phyloP scores from a whole-genome alignment of 2,888 invertebrate genomes.

The Lithophane semibrunnea region DNA sequence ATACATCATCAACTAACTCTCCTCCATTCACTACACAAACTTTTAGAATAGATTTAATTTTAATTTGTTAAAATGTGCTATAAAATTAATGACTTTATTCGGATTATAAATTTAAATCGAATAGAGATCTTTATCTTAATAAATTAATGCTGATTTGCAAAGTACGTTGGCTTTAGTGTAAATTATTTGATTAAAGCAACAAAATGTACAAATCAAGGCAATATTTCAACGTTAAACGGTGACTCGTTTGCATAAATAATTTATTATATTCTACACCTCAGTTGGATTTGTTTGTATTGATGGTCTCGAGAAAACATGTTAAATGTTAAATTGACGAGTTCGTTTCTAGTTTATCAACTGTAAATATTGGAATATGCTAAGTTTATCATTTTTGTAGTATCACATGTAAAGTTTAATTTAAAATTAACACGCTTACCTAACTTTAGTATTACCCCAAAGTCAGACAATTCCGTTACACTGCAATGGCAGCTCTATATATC shows the following conservation, averaged over 20 bases:
- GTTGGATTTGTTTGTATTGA: conserved; percentile 46
- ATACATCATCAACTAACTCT: conserved; percentile 64
- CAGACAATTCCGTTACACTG: conserved; percentile 38
- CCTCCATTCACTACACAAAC: conserved; percentile 18
- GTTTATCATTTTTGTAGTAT: neutral
- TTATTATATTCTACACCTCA: conserved; percentile 52
- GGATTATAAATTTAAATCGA: conserved; percentile 58
- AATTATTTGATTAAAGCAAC: conserved; percentile 59
- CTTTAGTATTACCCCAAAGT: conserved; percentile 16
- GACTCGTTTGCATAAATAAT: conserved; percentile 58
- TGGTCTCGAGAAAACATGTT: conserved; percentile 25
- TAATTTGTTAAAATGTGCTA: conserved; percentile 46
- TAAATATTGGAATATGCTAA: conserved; percentile 4
- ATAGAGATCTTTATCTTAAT: conserved; percentile 52
- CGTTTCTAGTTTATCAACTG: conserved; percentile 5
- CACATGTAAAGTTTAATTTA: neutral
- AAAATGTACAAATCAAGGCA: conserved; percentile 57
- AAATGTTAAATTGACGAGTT: neutral
- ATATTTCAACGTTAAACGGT: conserved; percentile 58
- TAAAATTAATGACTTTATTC: conserved; percentile 53
- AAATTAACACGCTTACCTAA: neutral
- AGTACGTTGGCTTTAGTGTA: conserved; percentile 58
- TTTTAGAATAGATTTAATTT: conserved; percentile 53
- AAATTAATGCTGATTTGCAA: conserved; percentile 58
- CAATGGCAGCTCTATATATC: conserved; percentile 53